Percentiles rank a stretch among this genome's conserved stretches.
phyloP scores from a whole-genome alignment of 2,797 vertebrate genomes.

The Semotilus atromaculatus region DNA sequence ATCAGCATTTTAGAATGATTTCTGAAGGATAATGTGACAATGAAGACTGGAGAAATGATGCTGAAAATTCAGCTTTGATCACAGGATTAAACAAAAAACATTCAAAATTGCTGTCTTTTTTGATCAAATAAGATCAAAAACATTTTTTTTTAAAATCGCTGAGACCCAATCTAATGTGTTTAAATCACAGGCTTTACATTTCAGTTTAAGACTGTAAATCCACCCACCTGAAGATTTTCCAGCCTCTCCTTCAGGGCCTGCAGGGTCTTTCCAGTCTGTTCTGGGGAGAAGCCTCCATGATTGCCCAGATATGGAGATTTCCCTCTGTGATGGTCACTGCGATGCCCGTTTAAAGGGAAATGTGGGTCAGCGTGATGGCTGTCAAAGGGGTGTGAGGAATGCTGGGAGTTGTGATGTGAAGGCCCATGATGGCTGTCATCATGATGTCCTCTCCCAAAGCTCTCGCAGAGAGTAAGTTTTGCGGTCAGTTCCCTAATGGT shows the following conservation, averaged over 20 bases:
- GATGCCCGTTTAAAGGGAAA: slow-evolving; percentile 59
- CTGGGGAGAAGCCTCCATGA: slow-evolving; percentile 71
- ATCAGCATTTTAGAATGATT: background rate
- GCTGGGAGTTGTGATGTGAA: slow-evolving; percentile 51
- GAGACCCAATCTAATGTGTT: background rate
- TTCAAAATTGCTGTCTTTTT: background rate
- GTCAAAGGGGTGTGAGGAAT: slow-evolving; percentile 62
- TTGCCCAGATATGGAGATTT: slow-evolving; percentile 67
- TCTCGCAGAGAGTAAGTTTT: slow-evolving; percentile 83
- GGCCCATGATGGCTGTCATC: slow-evolving; percentile 66
- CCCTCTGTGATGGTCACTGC: slow-evolving; percentile 66
- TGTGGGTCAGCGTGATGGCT: slow-evolving; percentile 71
- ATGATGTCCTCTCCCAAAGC: slow-evolving; percentile 73
- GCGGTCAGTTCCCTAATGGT: slow-evolving; percentile 84
- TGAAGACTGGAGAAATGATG: background rate
- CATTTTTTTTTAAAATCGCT: background rate
- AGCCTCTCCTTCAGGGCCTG: slow-evolving; percentile 83
- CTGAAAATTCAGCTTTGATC: background rate
- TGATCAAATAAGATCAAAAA: background rate
- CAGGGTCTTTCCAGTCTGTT: slow-evolving; percentile 81
- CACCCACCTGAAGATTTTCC: slow-evolving; percentile 82
- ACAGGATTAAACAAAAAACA: background rate
- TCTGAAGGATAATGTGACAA: background rate
- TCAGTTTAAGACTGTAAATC: background rate
- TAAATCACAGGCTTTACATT: background rate